Percentiles rank a stretch among this genome's conserved stretches.
Conservation (phyloP, 2,888 invertebrate species). For the Elmis aenea region DNA sequence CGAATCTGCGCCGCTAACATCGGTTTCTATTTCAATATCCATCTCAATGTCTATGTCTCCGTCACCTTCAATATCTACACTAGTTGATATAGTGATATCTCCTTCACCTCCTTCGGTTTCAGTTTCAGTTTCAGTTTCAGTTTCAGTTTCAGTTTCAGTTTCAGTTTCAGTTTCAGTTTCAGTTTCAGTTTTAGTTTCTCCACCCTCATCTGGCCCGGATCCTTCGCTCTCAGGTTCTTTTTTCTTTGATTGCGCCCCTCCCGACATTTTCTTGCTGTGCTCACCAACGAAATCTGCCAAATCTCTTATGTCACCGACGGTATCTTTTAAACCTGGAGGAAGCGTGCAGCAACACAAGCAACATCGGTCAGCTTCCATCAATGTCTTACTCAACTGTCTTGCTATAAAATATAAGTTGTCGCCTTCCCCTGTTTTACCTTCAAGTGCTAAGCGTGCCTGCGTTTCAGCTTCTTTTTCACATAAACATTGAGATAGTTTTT, state of each 20-base stretch:
- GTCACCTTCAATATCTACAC: neutral
- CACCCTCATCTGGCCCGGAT: constrained; percentile 2
- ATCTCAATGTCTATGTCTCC: neutral
- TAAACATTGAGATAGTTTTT: constrained; percentile 20
- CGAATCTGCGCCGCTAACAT: neutral
- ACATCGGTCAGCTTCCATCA: constrained; percentile 20
- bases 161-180: constrained; percentile 1
- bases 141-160: neutral
- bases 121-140: neutral
- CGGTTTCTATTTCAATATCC: neutral
- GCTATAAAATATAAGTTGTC: constrained; percentile 34
- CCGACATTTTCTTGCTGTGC: no score
- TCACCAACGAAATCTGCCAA: constrained; percentile 35
- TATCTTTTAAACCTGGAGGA: constrained; percentile 34
- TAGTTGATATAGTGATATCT: neutral
- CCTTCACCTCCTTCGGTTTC: constrained; percentile 1
- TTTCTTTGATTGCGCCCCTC: neutral
- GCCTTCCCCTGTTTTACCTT: neutral
- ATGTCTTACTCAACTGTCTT: constrained; percentile 34
- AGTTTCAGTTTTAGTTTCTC: constrained; percentile 3
- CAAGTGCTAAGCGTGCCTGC: no score
- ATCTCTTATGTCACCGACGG: constrained; percentile 36
- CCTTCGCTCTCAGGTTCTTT: constrained; percentile 2
- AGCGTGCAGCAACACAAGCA: constrained; percentile 20
- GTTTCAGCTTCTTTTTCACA: neutral